Conservation (phyloP, 2,888 invertebrate genomes). For the Incurvaria masculella region DNA sequence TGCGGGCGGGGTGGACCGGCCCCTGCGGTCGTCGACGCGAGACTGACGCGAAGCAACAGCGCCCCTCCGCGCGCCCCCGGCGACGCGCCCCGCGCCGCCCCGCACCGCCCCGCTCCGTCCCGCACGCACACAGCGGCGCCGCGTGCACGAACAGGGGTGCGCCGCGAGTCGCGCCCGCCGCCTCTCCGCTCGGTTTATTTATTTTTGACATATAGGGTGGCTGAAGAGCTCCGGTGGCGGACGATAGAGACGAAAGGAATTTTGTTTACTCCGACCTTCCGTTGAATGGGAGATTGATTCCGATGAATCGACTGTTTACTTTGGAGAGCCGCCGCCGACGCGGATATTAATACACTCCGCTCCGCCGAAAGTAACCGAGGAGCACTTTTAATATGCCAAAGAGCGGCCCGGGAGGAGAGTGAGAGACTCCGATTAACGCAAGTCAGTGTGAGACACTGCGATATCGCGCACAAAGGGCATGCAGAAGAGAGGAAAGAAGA, state of each 20-base stretch:
- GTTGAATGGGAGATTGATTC: not conserved
- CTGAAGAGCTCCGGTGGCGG: constrained; percentile 13
- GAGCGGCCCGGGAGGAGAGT: not conserved
- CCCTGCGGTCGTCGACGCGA: constrained; percentile 45
- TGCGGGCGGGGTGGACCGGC: constrained; percentile 33
- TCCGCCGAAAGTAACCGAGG: not conserved
- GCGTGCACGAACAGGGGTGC: too few relatives aligned
- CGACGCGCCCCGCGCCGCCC: constrained; percentile 22
- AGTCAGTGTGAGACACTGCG: too few relatives aligned
- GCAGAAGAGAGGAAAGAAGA: not conserved
- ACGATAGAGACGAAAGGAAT: not conserved
- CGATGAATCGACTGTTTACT: not conserved
- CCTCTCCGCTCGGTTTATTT: constrained; percentile 27
- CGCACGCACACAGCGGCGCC: not conserved
- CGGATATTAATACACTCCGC: not conserved
- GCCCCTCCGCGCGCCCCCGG: constrained; percentile 1
- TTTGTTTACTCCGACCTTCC: not conserved
- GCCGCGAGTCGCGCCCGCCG: not conserved
- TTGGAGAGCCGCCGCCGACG: not conserved
- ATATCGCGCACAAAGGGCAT: not conserved
- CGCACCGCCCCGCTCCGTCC: not conserved
- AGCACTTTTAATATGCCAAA: not conserved
- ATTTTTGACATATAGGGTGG: constrained; percentile 39
- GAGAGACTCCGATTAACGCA: too few relatives aligned
- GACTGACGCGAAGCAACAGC: constrained; percentile 37